phyloP scores from a whole-genome alignment of 2,888 invertebrate species.

The Parnassius glacialis region DNA sequence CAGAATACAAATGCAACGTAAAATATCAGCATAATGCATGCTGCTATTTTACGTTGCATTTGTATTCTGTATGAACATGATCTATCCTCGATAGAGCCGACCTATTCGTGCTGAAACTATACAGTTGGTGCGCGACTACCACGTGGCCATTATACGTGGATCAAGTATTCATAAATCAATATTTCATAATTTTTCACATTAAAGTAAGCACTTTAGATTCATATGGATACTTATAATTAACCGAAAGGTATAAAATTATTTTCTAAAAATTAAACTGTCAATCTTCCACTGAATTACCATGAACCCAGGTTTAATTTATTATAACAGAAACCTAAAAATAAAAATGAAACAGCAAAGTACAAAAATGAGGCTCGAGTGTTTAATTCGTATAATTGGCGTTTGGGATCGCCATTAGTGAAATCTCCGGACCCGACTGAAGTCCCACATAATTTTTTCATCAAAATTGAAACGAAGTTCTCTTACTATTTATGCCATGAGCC shows the following conservation, averaged over 20 bases:
- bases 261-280: constrained; percentile 6
- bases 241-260: background rate
- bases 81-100: too few relatives aligned
- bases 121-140: too few relatives aligned
- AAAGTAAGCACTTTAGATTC: too few relatives aligned
- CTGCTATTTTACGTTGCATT: too few relatives aligned
- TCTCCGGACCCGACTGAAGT: constrained; percentile 48
- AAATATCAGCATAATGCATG: too few relatives aligned
- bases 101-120: too few relatives aligned
- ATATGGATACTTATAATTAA: too few relatives aligned
- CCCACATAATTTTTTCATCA: constrained; percentile 55
- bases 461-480: constrained; percentile 54
- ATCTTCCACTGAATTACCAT: background rate
- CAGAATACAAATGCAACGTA: too few relatives aligned
- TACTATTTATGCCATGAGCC: constrained; percentile 58
- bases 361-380: constrained; percentile 59
- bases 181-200: too few relatives aligned
- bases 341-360: constrained; percentile 34
- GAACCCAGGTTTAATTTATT: constrained; percentile 4
- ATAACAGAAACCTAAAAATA: constrained; percentile 38
- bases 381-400: constrained; percentile 77
- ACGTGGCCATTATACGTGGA: too few relatives aligned
- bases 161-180: too few relatives aligned
- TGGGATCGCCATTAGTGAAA: constrained; percentile 65
- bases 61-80: too few relatives aligned